Conservation (phyloP, 2,113 vertebrate species). For the Dinomys branickii region DNA sequence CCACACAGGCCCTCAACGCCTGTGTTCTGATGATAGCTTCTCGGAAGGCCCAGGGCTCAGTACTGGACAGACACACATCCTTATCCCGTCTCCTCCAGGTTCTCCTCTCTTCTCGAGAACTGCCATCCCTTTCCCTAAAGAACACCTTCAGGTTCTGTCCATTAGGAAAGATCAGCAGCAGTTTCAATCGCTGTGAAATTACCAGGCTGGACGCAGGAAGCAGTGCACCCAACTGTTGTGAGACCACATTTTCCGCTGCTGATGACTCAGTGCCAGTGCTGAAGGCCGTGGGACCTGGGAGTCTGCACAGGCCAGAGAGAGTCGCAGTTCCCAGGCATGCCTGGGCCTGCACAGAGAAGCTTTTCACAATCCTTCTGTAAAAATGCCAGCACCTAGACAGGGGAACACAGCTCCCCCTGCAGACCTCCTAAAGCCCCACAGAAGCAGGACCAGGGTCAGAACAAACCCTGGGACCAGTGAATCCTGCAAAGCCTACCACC, state of each 20-base stretch:
- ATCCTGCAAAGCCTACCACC: neutral
- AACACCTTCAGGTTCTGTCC: conserved; percentile 23
- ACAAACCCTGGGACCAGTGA: neutral
- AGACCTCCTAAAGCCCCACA: neutral
- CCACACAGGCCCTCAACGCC: neutral
- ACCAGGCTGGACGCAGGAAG: neutral
- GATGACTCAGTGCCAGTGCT: conserved; percentile 65
- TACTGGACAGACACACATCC: neutral
- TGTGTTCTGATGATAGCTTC: neutral
- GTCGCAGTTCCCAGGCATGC: neutral
- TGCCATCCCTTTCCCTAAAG: neutral
- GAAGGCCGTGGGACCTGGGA: conserved; percentile 54
- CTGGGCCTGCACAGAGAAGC: conserved; percentile 46
- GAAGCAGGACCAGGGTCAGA: neutral
- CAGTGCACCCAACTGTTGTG: conserved; percentile 64
- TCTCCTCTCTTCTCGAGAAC: neutral
- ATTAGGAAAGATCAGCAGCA: conserved; percentile 58
- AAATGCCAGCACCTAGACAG: neutral
- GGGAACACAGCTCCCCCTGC: conserved; percentile 44
- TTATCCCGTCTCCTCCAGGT: neutral
- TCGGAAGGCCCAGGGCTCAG: neutral
- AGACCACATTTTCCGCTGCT: conserved; percentile 44
- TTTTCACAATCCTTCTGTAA: neutral
- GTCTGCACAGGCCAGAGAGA: conserved; percentile 16
- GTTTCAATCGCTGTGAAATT: conserved; percentile 56